phyloP scores from a whole-genome alignment of 2,888 invertebrate genomes.

The Oligia fasciuncula region DNA sequence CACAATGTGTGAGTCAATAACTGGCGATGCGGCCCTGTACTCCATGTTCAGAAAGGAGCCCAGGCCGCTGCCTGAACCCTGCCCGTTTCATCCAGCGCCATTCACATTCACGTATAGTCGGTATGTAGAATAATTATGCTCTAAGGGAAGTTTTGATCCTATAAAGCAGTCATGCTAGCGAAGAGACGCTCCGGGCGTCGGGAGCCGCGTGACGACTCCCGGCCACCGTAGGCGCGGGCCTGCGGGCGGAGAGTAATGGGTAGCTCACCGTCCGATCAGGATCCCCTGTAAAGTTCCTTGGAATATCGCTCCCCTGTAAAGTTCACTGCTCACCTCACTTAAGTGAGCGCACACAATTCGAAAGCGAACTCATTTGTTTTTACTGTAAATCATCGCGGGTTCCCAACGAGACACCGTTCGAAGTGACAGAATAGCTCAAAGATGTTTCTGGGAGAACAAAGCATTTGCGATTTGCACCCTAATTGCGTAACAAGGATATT shows the following conservation, averaged over 20 bases:
- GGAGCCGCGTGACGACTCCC: too few relatives aligned
- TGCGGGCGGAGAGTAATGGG: too few relatives aligned
- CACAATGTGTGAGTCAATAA: slow-evolving; percentile 92
- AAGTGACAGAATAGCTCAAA: background rate
- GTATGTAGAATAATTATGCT: slow-evolving; percentile 67
- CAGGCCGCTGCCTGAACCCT: slow-evolving; percentile 92
- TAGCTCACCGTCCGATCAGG: too few relatives aligned
- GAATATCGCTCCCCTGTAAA: too few relatives aligned
- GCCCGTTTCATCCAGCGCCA: slow-evolving; percentile 95
- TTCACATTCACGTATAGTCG: slow-evolving; percentile 95
- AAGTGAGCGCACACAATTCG: background rate
- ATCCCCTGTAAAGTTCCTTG: background rate
- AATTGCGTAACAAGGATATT: too few relatives aligned
- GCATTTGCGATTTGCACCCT: too few relatives aligned
- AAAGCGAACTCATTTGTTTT: too few relatives aligned
- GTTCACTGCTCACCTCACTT: background rate
- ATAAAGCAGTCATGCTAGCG: too few relatives aligned
- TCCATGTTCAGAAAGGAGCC: slow-evolving; percentile 94
- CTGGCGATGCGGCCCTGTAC: slow-evolving; percentile 93
- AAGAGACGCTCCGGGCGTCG: too few relatives aligned
- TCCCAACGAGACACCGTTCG: background rate
- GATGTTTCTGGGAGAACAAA: background rate
- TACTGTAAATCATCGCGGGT: too few relatives aligned
- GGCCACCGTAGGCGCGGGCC: too few relatives aligned
- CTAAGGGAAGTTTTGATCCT: background rate